A percentile compares a stretch with the other conserved stretches of the same genome.
Evolutionary conservation across 2,113 vertebrate genomes (phyloP).

Genomic region (Dolichallabes microphthalmus): DNA sequence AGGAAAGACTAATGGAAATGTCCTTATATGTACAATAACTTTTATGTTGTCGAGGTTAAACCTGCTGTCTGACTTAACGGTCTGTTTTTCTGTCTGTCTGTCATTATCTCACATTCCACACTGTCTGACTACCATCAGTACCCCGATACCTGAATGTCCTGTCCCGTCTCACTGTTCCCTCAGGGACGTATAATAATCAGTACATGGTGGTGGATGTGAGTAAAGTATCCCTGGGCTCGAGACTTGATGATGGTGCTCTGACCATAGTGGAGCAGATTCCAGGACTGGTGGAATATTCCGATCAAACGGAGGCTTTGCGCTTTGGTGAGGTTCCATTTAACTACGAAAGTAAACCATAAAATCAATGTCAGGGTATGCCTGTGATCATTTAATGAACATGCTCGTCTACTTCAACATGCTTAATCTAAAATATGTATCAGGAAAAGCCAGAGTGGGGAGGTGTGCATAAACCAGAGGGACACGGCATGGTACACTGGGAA

Average conservation of each 20-base stretch:
- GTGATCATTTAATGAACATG: not conserved
- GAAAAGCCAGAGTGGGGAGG: not conserved
- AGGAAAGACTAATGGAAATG: not conserved
- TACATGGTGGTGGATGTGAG: conserved; percentile 90
- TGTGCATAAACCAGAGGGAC: not conserved
- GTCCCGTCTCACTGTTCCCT: not conserved
- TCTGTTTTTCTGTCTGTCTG: not conserved
- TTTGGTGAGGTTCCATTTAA: conserved; percentile 71
- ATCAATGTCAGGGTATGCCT: not conserved
- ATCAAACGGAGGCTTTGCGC: conserved; percentile 83
- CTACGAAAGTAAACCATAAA: not conserved
- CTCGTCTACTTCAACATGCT: not conserved
- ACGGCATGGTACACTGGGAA: not conserved
- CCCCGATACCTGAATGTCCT: not conserved
- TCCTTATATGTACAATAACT: not conserved
- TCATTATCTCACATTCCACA: too few species aligned
- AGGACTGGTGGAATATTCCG: conserved; percentile 82
- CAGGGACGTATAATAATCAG: conserved; percentile 93
- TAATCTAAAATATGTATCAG: not conserved
- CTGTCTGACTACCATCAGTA: not conserved
- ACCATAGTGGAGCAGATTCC: conserved; percentile 91
- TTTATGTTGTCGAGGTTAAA: not conserved
- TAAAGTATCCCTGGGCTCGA: conserved; percentile 74
- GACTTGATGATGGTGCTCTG: conserved; percentile 76
- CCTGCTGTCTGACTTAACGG: not conserved